These are phyloP conservation scores for Myripristis jacobus DNA, from an alignment of 2,797 vertebrate genomes.

Conservation along the genomic window DNA sequence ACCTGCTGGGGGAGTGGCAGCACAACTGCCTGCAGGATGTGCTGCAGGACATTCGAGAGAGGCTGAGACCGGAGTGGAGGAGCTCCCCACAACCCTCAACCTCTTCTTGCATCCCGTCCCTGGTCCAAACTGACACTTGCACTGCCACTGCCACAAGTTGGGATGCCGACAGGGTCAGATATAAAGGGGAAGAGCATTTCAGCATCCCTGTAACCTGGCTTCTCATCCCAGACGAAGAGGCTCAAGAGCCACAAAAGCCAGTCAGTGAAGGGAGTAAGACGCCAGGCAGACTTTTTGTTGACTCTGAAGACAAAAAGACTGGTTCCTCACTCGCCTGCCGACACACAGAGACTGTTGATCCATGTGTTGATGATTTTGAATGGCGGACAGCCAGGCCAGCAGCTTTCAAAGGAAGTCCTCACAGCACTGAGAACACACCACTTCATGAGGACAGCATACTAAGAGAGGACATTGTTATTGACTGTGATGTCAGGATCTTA, in stretches of 20 bases:
- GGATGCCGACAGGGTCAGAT: conserved; percentile 62
- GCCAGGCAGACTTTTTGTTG: not conserved
- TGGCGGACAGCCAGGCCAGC: not conserved
- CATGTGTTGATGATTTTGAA: conserved; percentile 7
- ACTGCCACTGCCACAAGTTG: conserved; percentile 47
- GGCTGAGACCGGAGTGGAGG: not conserved
- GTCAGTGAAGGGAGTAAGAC: not conserved
- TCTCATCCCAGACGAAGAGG: conserved; percentile 51
- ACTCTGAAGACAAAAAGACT: not conserved
- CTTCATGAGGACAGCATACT: conserved; percentile 5
- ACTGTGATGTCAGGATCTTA: not conserved
- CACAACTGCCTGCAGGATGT: conserved; percentile 56
- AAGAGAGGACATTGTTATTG: not conserved
- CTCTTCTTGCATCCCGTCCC: not conserved
- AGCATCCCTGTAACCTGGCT: conserved; percentile 59
- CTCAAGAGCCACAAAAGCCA: conserved; percentile 1
- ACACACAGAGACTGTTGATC: not conserved
- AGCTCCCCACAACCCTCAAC: conserved; percentile 44
- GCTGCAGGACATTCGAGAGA: conserved; percentile 47
- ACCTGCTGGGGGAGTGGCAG: conserved; percentile 72
- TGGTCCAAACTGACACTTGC: not conserved
- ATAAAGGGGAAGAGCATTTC: conserved; percentile 51
- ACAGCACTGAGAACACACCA: not conserved
- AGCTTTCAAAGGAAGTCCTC: not conserved
- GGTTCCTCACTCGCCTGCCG: not conserved